Evolutionary conservation across 2,797 vertebrate genomes (phyloP).

Genomic region (Hemitrygon akajei): DNA sequence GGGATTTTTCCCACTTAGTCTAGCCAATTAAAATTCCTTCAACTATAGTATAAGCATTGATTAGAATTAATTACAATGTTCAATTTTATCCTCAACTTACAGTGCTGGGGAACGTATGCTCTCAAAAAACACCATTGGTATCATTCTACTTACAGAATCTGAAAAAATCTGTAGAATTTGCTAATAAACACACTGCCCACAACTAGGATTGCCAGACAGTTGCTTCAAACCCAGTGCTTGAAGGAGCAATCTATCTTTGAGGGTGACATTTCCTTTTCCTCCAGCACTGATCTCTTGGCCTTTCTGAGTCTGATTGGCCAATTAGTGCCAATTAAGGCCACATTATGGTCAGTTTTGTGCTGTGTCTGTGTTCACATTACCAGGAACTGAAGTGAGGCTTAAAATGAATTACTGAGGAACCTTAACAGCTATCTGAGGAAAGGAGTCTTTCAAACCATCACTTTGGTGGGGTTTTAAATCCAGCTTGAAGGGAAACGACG

Average conservation of each 20-base stretch:
- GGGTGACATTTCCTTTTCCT: constrained; percentile 28
- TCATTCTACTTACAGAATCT: not conserved
- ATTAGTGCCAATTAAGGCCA: constrained; percentile 28
- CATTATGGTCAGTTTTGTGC: not conserved
- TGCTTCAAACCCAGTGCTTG: not conserved
- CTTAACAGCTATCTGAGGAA: not conserved
- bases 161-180: not conserved
- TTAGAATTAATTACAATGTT: not conserved
- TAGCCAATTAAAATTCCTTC: not conserved
- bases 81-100: not conserved
- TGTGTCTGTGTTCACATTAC: not conserved
- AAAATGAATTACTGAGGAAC: constrained; percentile 14
- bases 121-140: not conserved
- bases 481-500: not conserved
- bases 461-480: not conserved
- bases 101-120: not conserved
- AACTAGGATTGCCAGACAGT: not conserved
- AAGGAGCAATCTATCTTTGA: constrained; percentile 9
- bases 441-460: constrained; percentile 14
- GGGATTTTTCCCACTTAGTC: not conserved
- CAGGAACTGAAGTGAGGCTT: constrained; percentile 2
- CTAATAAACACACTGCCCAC: no score
- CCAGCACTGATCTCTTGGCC: not conserved
- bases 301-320: constrained; percentile 15
- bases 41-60: not conserved